These are phyloP conservation scores for Drosophila lowei DNA, from an alignment of 1,140 invertebrate species.

Conservation along the genomic window DNA sequence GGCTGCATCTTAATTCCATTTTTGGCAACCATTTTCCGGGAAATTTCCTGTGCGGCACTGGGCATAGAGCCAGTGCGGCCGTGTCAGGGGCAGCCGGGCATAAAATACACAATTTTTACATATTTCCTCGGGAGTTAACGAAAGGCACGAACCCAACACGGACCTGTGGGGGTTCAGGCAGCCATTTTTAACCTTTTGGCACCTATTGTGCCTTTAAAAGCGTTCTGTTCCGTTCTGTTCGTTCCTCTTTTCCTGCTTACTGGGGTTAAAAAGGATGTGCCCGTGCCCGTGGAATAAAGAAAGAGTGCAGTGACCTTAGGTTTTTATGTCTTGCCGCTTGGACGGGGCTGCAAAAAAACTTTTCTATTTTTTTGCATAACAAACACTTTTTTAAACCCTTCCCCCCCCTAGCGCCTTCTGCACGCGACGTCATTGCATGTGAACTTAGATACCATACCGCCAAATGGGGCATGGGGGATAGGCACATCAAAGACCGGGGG, in stretches of 20 bases:
- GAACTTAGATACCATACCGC: slow-evolving; percentile 51
- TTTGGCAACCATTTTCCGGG: slow-evolving; percentile 40
- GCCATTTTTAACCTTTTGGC: slow-evolving; percentile 69
- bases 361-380: slow-evolving; percentile 64
- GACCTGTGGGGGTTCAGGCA: slow-evolving; percentile 28
- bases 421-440: slow-evolving; percentile 74
- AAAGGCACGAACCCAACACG: slow-evolving; percentile 19
- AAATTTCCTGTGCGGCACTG: slow-evolving; percentile 31
- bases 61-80: slow-evolving; percentile 9
- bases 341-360: slow-evolving; percentile 57
- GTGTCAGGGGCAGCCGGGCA: slow-evolving; percentile 18
- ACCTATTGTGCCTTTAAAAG: slow-evolving; percentile 61
- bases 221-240: slow-evolving; percentile 1
- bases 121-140: too few species aligned
- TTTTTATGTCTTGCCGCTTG: slow-evolving; percentile 47
- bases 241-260: slow-evolving; percentile 20
- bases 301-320: slow-evolving; percentile 72
- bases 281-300: slow-evolving; percentile 37
- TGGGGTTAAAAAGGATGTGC: slow-evolving; percentile 3
- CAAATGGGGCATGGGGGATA: slow-evolving; percentile 2
- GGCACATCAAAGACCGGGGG: slow-evolving; percentile 17
- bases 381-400: slow-evolving; percentile 48
- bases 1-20: slow-evolving; percentile 55
- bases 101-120: slow-evolving; percentile 8
- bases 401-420: background rate